A percentile compares a stretch with the other conserved stretches of the same genome.
Evolutionary conservation across 2,113 vertebrate genomes (phyloP).

Genomic region (Trinectes maculatus): DNA sequence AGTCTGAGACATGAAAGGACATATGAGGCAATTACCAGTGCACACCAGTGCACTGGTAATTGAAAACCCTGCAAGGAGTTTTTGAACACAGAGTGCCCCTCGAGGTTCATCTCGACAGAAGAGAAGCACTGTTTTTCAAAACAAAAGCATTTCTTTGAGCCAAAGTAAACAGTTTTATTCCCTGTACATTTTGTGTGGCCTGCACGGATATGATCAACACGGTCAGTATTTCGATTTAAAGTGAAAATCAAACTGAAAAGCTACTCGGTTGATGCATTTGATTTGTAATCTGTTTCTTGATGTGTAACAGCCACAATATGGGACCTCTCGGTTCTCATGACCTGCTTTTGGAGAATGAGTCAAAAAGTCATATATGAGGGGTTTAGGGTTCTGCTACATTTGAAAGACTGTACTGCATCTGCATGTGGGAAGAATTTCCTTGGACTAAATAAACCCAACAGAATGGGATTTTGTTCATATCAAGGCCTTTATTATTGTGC

Average conservation of each 20-base stretch:
- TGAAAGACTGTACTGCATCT: conserved; percentile 5
- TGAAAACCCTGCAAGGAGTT: conserved; percentile 43
- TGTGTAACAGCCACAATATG: not conserved
- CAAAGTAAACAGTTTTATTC: conserved; percentile 35
- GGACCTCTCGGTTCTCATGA: not conserved
- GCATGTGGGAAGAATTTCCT: conserved; percentile 9
- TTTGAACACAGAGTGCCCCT: conserved; percentile 21
- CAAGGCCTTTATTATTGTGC: not conserved
- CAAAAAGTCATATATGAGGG: not conserved
- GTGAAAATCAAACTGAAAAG: conserved; percentile 15
- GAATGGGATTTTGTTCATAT: not conserved
- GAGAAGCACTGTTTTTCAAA: conserved; percentile 36
- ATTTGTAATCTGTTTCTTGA: not conserved
- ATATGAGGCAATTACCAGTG: conserved; percentile 38
- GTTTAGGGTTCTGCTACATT: conserved; percentile 10
- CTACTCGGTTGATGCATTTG: not conserved
- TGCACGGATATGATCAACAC: conserved; percentile 40
- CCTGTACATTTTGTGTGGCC: conserved; percentile 1
- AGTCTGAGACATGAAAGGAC: conserved; percentile 51
- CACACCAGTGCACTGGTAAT: conserved; percentile 30
- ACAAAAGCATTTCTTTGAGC: conserved; percentile 21
- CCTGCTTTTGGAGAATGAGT: conserved; percentile 12
- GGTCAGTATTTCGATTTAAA: conserved; percentile 25
- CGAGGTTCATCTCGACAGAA: conserved; percentile 3
- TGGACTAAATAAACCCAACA: conserved; percentile 5